Percentiles rank a stretch among this genome's conserved stretches.
Conservation (phyloP, 2,888 invertebrate species). For the Epinotia brunnichana region DNA sequence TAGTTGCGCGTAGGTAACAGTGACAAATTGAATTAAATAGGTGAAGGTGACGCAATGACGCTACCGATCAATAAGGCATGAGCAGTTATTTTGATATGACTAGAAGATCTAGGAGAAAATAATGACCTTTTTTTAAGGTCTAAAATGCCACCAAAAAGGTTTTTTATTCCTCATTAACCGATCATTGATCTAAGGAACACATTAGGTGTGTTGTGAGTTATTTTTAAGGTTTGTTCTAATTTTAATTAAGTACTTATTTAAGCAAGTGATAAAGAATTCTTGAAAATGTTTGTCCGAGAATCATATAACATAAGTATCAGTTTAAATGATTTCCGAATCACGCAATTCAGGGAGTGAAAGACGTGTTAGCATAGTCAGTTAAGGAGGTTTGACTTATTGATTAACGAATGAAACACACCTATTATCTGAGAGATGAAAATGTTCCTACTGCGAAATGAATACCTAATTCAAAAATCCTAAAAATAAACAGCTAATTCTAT, state of each 20-base stretch:
- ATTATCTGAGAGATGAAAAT: too few relatives aligned
- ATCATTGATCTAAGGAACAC: background rate
- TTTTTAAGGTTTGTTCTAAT: too few relatives aligned
- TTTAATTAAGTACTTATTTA: too few relatives aligned
- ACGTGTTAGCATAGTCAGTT: background rate
- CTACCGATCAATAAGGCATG: background rate
- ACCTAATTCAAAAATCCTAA: background rate
- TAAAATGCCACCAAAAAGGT: background rate
- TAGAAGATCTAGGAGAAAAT: background rate
- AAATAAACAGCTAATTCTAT: background rate
- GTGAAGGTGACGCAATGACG: slow-evolving; percentile 12
- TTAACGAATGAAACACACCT: too few relatives aligned
- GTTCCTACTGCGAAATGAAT: too few relatives aligned
- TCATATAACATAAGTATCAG: too few relatives aligned
- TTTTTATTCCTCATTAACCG: background rate
- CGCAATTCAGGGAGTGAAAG: too few relatives aligned
- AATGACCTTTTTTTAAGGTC: background rate
- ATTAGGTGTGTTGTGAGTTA: background rate
- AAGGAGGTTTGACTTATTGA: background rate
- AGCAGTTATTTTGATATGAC: background rate
- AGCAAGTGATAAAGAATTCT: too few relatives aligned
- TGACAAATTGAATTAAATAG: slow-evolving; percentile 7
- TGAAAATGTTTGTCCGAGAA: too few relatives aligned
- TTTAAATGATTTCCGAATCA: too few relatives aligned
- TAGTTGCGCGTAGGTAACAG: background rate